Evolutionary conservation across 2,888 invertebrate species (phyloP).

Genomic region (Lasioglossum leucozonium): DNA sequence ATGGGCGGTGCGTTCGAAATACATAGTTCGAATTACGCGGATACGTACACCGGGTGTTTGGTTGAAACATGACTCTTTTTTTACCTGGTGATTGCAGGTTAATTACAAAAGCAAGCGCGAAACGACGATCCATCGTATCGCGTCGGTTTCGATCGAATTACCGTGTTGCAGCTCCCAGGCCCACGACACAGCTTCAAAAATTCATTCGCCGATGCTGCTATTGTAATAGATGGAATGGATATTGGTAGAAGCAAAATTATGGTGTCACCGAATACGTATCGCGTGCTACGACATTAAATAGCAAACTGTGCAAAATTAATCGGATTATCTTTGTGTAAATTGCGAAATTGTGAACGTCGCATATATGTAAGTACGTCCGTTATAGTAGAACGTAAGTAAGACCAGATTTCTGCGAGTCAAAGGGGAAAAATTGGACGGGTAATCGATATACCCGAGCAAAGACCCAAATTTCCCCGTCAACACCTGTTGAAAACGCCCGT

Average conservation of each 20-base stretch:
- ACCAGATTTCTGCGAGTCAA: background rate
- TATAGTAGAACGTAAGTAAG: background rate
- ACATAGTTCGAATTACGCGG: conserved; percentile 10
- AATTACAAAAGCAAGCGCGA: background rate
- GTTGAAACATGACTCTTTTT: background rate
- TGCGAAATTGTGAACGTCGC: too few species aligned
- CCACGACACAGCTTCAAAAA: too few species aligned
- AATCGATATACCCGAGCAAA: background rate
- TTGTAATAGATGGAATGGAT: too few species aligned
- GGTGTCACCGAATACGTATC: too few species aligned
- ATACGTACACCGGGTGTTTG: background rate
- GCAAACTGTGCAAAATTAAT: background rate
- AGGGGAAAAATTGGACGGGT: background rate
- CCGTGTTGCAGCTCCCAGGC: background rate
- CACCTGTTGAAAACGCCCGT: background rate
- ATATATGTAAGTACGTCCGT: too few species aligned
- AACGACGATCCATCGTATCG: background rate
- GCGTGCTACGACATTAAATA: too few species aligned
- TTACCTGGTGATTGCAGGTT: background rate
- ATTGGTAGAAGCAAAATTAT: too few species aligned
- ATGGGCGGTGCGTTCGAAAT: background rate
- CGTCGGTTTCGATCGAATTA: background rate
- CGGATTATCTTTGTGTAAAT: too few species aligned
- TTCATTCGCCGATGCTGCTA: background rate
- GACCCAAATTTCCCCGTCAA: background rate